These are phyloP conservation scores for Pithecia hirsuta DNA, from an alignment of 2,797 vertebrate species.

Conservation along the genomic window DNA sequence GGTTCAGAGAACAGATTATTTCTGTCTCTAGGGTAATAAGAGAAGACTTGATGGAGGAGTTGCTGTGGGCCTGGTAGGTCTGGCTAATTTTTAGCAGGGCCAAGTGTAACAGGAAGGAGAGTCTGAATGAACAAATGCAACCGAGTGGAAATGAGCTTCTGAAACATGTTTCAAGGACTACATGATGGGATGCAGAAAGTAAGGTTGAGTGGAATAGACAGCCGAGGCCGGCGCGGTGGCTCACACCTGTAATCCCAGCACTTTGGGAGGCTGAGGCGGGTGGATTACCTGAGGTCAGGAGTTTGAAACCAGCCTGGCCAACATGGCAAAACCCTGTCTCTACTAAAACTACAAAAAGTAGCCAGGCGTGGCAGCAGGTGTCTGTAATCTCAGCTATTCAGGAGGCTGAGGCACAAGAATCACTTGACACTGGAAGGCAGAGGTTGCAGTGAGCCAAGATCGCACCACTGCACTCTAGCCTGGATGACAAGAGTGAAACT, in stretches of 20 bases:
- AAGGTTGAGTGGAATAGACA: neutral
- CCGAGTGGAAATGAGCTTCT: neutral
- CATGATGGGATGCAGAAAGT: neutral
- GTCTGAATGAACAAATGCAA: slow-evolving; percentile 22
- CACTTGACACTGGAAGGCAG: neutral
- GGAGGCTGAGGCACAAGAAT: neutral
- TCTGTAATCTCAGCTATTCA: neutral
- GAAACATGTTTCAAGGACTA: neutral
- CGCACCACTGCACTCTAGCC: neutral
- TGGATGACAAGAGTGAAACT: neutral
- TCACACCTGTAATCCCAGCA: neutral
- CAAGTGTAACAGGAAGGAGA: neutral
- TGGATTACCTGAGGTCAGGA: neutral
- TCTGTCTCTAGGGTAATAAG: neutral
- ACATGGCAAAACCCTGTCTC: neutral
- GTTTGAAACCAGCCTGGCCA: neutral
- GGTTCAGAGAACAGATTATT: slow-evolving; percentile 8
- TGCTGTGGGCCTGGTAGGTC: neutral
- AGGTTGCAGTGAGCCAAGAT: neutral
- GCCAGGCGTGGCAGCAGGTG: neutral
- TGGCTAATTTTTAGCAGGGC: slow-evolving; percentile 10
- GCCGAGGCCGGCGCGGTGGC: neutral
- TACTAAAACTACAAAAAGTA: neutral
- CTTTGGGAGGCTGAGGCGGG: neutral
- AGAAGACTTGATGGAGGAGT: neutral